Evolutionary conservation across 2,797 vertebrate genomes (phyloP).

Genomic region (Sebastes steindachneri): DNA sequence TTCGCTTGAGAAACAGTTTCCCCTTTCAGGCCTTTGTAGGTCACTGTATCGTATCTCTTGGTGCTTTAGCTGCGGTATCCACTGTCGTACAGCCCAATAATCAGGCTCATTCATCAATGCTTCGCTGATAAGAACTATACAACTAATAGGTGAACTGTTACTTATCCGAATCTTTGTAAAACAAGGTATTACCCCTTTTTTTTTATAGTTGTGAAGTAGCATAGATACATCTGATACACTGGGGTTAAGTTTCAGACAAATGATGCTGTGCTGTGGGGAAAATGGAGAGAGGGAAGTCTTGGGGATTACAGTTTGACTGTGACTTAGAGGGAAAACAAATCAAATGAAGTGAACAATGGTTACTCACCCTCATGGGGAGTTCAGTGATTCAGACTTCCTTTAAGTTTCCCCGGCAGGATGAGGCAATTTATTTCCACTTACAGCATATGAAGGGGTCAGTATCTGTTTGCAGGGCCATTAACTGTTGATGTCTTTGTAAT

Average conservation of each 20-base stretch:
- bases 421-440: constrained; percentile 37
- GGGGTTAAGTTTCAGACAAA: constrained; percentile 11
- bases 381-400: constrained; percentile 40
- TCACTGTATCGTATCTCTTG: constrained; percentile 14
- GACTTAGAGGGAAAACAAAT: constrained; percentile 38
- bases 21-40: constrained; percentile 19
- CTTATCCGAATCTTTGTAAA: not conserved
- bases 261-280: not conserved
- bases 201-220: not conserved
- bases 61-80: not conserved
- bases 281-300: constrained; percentile 18
- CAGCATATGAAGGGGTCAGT: constrained; percentile 11
- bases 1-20: constrained; percentile 42
- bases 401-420: constrained; percentile 21
- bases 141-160: not conserved
- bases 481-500: not conserved
- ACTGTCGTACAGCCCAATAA: not conserved
- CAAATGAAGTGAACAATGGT: constrained; percentile 46
- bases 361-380: constrained; percentile 19
- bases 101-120: not conserved
- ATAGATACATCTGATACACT: not conserved
- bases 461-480: constrained; percentile 19
- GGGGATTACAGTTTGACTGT: constrained; percentile 34
- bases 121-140: not conserved
- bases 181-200: not conserved